These are phyloP conservation scores for Casuarius casuarius DNA, from an alignment of 2,113 vertebrate species.

Conservation along the genomic window DNA sequence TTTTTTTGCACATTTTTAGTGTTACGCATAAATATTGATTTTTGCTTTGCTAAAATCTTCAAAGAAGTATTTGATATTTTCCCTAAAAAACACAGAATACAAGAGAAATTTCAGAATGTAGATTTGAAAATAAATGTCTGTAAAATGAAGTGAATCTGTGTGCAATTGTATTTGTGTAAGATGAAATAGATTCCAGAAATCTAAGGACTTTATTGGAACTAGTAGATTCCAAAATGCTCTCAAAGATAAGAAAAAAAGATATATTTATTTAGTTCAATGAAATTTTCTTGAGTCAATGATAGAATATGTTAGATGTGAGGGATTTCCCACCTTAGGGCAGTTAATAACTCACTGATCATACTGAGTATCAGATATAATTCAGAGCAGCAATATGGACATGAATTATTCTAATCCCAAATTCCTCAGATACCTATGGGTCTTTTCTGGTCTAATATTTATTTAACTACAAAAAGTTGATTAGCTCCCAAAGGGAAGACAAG, in stretches of 20 bases:
- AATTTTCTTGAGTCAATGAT: background rate
- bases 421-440: background rate
- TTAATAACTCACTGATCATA: background rate
- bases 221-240: background rate
- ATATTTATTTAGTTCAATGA: background rate
- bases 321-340: background rate
- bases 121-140: background rate
- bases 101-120: conserved; percentile 10
- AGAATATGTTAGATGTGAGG: background rate
- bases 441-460: background rate
- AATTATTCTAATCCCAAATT: background rate
- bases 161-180: background rate
- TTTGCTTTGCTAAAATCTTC: conserved; percentile 14
- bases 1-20: conserved; percentile 15
- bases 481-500: background rate
- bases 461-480: background rate
- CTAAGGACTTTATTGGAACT: background rate
- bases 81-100: background rate
- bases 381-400: background rate
- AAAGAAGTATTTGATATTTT: conserved; percentile 30
- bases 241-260: background rate
- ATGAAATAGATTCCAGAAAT: background rate
- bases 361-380: background rate
- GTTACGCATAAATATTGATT: conserved; percentile 38
- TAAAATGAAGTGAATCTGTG: background rate